phyloP scores from a whole-genome alignment of 2,797 vertebrate genomes.

The Acrossocheilus fasciatus region DNA sequence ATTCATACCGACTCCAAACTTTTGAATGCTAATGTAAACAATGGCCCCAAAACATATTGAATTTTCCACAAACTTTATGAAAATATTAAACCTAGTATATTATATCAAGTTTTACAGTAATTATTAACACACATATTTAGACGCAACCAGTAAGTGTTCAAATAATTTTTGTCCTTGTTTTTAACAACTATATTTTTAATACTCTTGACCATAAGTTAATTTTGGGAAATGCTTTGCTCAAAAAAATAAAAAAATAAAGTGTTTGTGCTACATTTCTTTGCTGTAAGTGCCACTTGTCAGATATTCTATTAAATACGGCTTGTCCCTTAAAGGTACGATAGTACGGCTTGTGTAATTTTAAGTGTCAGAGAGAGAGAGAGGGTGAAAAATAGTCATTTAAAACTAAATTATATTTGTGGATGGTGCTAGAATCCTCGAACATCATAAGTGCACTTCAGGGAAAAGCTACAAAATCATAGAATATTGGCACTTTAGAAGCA shows the following conservation, averaged over 20 bases:
- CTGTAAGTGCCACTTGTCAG: neutral
- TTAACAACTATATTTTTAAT: neutral
- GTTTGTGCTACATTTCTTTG: neutral
- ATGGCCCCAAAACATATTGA: too few relatives aligned
- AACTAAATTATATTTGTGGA: neutral
- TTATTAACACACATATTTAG: neutral
- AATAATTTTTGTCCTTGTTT: too few relatives aligned
- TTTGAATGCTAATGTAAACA: neutral
- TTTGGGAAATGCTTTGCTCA: neutral
- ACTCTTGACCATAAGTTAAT: neutral
- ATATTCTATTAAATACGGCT: neutral
- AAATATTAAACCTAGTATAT: neutral
- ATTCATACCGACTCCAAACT: neutral
- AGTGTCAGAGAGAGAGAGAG: neutral
- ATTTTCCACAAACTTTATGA: too few relatives aligned
- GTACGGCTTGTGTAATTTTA: neutral
- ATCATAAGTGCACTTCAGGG: neutral
- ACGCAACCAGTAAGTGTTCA: neutral
- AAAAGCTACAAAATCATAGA: neutral
- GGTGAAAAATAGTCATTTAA: neutral
- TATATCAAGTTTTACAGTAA: neutral
- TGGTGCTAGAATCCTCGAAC: constrained; percentile 7
- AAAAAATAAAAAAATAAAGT: neutral
- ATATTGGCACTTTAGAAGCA: constrained; percentile 2
- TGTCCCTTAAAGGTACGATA: neutral